Base-by-base conservation (phyloP, 2,797 vertebrate species). In the Acrossocheilus wenchowensis region DNA sequence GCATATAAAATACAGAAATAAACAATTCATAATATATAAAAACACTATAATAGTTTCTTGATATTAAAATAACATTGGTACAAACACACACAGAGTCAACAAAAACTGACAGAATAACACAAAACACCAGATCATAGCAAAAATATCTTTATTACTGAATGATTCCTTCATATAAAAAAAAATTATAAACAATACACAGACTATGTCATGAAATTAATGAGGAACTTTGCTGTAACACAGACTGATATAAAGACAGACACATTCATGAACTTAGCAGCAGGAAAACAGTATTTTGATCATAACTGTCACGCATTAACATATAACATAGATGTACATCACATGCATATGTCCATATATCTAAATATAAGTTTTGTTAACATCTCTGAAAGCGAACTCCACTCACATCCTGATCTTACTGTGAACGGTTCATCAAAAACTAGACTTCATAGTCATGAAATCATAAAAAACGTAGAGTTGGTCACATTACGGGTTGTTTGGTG, bases 131-230 rank as follows among this genome's bases (percentile, higher is more conserved):
- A 45, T 72, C 14, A 74, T 48, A 48, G 57, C 11, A 83, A 83
- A 83, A 75, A 75, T 64, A 64, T 15, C 82, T 83, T 74, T 75
- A 83, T 48, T 75, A 48, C 30, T 34, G 7, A 14, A n/a, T 6
- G 5, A 34, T n/a, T 75, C 54, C 57, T 83, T 75, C 54, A 83
- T 66, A 75, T 39, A 48, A 30, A n/a, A n/a, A n/a, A n/a, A n/a
- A n/a, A n/a, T n/a, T 45, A 87, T 54, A 60, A 21, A n/a, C 9
- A 45, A 74, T 6, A 34, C 6, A 57, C 7, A 36, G 39, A 72
- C 0, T 36, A 36, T 77, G 74, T 81, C 60, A 89, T 60, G 88
- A 75, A 73, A 52, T 87, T 84, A 86, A 79, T 89, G 15, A 64
- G 26, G 10, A 30, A 1, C 0, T 15, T 66, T 68, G 19, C 5